These are phyloP conservation scores for Synergus gifuensis DNA, from an alignment of 2,888 invertebrate genomes.

Conservation along the genomic window DNA sequence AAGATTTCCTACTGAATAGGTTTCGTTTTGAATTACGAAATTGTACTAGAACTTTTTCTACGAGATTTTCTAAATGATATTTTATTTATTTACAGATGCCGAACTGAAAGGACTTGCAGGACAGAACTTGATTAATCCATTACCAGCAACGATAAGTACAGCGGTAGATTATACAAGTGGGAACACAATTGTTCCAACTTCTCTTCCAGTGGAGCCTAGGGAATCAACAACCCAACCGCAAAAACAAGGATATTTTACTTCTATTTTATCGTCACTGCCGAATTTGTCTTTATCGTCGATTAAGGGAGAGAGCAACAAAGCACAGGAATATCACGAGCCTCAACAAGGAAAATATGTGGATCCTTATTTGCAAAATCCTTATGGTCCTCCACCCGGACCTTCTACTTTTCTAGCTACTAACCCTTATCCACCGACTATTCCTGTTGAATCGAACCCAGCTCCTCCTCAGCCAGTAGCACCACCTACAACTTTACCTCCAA, in stretches of 20 bases:
- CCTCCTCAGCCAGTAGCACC: conserved; percentile 55
- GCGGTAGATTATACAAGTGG: conserved; percentile 26
- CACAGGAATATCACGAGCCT: conserved; percentile 33
- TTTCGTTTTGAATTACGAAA: conserved; percentile 12
- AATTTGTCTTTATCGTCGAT: conserved; percentile 70
- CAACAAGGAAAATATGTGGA: conserved; percentile 20
- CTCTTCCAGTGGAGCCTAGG: conserved; percentile 49
- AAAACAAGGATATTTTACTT: conserved; percentile 71
- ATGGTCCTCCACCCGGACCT: conserved; percentile 34
- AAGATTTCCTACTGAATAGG: conserved; percentile 1
- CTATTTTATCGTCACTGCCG: conserved; percentile 72
- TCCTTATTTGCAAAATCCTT: conserved; percentile 43
- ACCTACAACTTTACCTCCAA: conserved; percentile 58
- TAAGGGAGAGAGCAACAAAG: conserved; percentile 50
- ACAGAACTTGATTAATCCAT: conserved; percentile 67
- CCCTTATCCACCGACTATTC: conserved; percentile 48
- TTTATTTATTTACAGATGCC: conserved; percentile 39
- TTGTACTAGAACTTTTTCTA: background rate
- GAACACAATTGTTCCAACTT: conserved; percentile 18
- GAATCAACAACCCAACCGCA: conserved; percentile 50
- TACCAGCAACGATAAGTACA: background rate
- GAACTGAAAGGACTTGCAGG: conserved; percentile 12
- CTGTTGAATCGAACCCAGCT: conserved; percentile 36
- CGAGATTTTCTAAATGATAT: background rate
- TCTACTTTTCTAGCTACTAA: conserved; percentile 31